Evolutionary conservation across 2,888 invertebrate genomes (phyloP).

Genomic region (Volucella bombylans): DNA sequence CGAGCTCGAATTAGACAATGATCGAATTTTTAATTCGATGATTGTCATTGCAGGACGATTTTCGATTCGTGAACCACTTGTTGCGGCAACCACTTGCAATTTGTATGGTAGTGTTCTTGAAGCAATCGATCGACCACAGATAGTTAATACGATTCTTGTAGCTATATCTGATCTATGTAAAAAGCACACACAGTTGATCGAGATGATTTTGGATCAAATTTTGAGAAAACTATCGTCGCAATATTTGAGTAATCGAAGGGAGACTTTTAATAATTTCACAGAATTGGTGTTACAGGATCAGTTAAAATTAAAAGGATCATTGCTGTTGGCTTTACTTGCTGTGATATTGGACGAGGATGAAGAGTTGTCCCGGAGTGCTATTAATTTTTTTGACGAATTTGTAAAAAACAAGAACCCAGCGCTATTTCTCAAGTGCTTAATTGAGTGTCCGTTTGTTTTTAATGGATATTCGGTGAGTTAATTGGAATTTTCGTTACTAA

Average conservation of each 20-base stretch:
- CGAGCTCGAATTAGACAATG: conserved; percentile 79
- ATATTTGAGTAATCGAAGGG: conserved; percentile 79
- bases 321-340: conserved; percentile 78
- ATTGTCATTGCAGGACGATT: conserved; percentile 79
- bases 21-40: conserved; percentile 81
- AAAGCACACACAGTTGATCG: conserved; percentile 80
- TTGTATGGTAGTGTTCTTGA: conserved; percentile 76
- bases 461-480: conserved; percentile 78
- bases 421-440: conserved; percentile 80
- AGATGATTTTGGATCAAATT: conserved; percentile 78
- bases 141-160: conserved; percentile 80
- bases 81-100: conserved; percentile 76
- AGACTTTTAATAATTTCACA: conserved; percentile 80
- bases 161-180: conserved; percentile 80
- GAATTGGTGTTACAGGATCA: conserved; percentile 80
- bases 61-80: conserved; percentile 77
- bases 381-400: conserved; percentile 80
- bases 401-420: conserved; percentile 76
- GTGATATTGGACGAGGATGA: conserved; percentile 78
- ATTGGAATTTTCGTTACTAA: not conserved
- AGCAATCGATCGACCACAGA: conserved; percentile 80
- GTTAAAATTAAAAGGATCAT: conserved; percentile 79
- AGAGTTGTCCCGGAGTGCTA: conserved; percentile 78
- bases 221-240: conserved; percentile 79
- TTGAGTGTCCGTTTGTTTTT: conserved; percentile 80